Conservation (phyloP, 2,888 invertebrate genomes). For the Cephus sareptanus region DNA sequence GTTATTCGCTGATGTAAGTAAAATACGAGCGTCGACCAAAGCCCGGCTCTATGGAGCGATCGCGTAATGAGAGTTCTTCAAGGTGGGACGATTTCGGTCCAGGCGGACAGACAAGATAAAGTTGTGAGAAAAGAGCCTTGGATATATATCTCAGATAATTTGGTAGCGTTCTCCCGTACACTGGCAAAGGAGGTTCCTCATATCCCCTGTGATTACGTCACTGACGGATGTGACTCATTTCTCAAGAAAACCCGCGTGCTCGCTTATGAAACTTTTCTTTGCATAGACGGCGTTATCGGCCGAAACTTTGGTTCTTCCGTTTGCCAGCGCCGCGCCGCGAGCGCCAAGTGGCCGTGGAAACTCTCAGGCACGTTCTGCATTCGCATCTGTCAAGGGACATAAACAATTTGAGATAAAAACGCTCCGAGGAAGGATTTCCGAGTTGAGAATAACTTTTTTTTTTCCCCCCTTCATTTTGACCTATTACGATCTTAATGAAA, state of each 20-base stretch:
- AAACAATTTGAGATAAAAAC: not conserved
- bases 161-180: not conserved
- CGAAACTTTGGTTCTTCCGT: conserved; percentile 26
- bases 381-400: not conserved
- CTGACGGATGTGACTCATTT: conserved; percentile 51
- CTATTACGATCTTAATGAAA: not conserved
- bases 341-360: not conserved
- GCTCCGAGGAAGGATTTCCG: not conserved
- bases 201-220: conserved; percentile 45
- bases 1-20: not conserved
- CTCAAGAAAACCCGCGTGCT: conserved; percentile 43
- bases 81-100: not conserved
- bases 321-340: not conserved
- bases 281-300: conserved; percentile 31
- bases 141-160: not conserved
- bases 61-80: not conserved
- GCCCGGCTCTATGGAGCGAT: not conserved
- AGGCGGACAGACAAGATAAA: not conserved
- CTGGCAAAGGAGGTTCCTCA: conserved; percentile 14
- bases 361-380: not conserved
- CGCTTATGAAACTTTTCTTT: conserved; percentile 44
- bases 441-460: not conserved
- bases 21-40: not conserved
- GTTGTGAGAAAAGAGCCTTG: not conserved
- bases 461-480: not conserved